These are phyloP conservation scores for Diadumene lineata DNA, from an alignment of 92 coral and sea anemone species.

Conservation along the genomic window DNA sequence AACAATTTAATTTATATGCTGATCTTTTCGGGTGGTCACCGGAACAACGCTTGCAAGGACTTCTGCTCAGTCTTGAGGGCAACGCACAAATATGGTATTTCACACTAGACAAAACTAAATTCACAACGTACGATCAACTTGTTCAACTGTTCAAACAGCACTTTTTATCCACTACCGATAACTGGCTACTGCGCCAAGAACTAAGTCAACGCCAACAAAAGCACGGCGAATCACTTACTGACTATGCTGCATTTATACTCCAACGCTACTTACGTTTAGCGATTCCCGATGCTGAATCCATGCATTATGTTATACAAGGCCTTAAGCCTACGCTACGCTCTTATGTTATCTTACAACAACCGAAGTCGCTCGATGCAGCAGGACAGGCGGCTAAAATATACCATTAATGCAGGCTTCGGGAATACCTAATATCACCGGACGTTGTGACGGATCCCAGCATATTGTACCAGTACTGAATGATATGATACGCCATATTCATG, in stretches of 20 bases:
- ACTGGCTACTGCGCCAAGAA: slow-evolving; percentile 21
- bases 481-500: not conserved
- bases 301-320: slow-evolving; percentile 20
- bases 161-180: slow-evolving; percentile 10
- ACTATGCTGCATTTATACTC: not conserved
- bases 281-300: not conserved
- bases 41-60: slow-evolving; percentile 1
- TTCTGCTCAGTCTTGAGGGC: not conserved
- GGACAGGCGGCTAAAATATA: not conserved
- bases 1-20: not conserved
- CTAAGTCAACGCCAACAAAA: slow-evolving; percentile 15
- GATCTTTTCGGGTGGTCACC: slow-evolving; percentile 1
- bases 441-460: not conserved
- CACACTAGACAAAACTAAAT: slow-evolving; percentile 7
- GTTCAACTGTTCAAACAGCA: too few relatives aligned
- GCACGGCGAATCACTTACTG: not conserved
- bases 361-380: not conserved
- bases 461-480: not conserved
- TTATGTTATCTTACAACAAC: not conserved
- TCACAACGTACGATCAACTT: not conserved
- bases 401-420: not conserved
- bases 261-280: slow-evolving; percentile 7
- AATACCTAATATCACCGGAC: not conserved
- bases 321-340: not conserved
- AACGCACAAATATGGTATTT: slow-evolving; percentile 6